Base-by-base conservation (phyloP, 2,888 invertebrate species). In the Meiosimyza platycephala region DNA sequence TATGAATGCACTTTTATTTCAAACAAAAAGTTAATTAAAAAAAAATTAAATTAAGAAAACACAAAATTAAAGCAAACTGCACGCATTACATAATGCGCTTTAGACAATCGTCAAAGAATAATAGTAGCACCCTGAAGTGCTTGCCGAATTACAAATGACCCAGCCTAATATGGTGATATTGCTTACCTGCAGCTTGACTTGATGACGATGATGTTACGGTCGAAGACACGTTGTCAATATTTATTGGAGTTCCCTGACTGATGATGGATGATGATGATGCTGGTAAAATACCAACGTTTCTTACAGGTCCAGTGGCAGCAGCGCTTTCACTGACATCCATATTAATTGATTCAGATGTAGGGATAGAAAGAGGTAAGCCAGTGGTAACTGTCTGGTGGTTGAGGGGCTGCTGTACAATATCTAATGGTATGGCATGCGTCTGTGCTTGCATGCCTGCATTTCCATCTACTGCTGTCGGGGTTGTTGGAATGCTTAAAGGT, bases 401-500 rank as follows among this genome's bases (percentile, higher is more conserved):
- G 4, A 28, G 28, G 4, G 28, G 28, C 3, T 4, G 28, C 4
- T 28, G 28, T 28, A 28, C 28, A 28, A 28, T 28, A 7, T 40
- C 9, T 60, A n/a, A 13, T 15, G 64, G 22, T 22, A 47, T 15
- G 22, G 16, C 16, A 40, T 52, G 59, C 33, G 54, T 50, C 6
- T n/a, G 62, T 50, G 13, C 50, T 18, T 50, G 55, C 13, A 40
- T 6, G 51, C 15, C 48, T 51, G 55, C 50, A 40, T 68, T 16
- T 62, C 40, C 16, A n/a, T n/a, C 48, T 52, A 50, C 15, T 66
- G 69, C 11, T 73, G 54, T 11, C 68, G 74, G 28, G 63, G 51
- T 66, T 71, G 73, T 64, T 57, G 65, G 22, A 11, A 69, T 71
- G 13, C 52, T 64, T 5, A 69, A 55, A 69, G 72, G 50, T 47